Percentiles rank a stretch among this genome's conserved stretches.
These are phyloP conservation scores for Chalcosyrphus nemorum DNA, from an alignment of 2,888 invertebrate species.

Conservation along the genomic window DNA sequence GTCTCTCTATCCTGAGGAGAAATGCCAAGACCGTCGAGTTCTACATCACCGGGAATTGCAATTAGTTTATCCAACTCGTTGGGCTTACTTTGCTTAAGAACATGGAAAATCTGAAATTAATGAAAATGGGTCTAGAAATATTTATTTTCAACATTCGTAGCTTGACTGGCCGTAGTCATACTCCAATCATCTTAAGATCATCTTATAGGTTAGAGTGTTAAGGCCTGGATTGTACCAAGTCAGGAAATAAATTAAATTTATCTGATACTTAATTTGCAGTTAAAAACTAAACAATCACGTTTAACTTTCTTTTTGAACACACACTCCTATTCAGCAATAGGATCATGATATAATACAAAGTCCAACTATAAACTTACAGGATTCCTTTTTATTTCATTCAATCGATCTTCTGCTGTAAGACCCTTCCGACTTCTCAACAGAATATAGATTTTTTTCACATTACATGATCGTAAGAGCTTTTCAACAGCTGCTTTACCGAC, in stretches of 20 bases:
- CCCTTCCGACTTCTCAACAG: conserved; percentile 89
- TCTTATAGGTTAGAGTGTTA: too few relatives aligned
- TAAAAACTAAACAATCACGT: too few relatives aligned
- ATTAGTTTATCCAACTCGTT: conserved; percentile 76
- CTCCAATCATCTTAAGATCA: too few relatives aligned
- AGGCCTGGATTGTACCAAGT: too few relatives aligned
- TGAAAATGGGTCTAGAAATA: too few relatives aligned
- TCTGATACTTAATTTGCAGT: too few relatives aligned
- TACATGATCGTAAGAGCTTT: conserved; percentile 92
- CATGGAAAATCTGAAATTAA: conserved; percentile 75
- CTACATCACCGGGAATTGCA: conserved; percentile 78
- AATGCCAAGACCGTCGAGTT: conserved; percentile 76
- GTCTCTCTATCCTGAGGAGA: conserved; percentile 50
- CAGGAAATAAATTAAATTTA: too few relatives aligned
- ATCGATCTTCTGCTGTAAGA: conserved; percentile 85
- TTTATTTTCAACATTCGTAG: too few relatives aligned
- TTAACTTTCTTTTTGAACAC: too few relatives aligned
- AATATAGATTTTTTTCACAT: conserved; percentile 88
- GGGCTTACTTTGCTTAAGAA: conserved; percentile 75
- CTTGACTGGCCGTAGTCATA: too few relatives aligned
- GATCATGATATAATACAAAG: too few relatives aligned
- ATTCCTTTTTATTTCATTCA: conserved; percentile 84
- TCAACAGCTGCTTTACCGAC: conserved; percentile 94
- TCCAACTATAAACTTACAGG: conserved; percentile 72
- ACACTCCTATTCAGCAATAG: too few relatives aligned